These are phyloP conservation scores for Parasteatoda lunata DNA, from an alignment of 2,888 invertebrate genomes.

Conservation along the genomic window DNA sequence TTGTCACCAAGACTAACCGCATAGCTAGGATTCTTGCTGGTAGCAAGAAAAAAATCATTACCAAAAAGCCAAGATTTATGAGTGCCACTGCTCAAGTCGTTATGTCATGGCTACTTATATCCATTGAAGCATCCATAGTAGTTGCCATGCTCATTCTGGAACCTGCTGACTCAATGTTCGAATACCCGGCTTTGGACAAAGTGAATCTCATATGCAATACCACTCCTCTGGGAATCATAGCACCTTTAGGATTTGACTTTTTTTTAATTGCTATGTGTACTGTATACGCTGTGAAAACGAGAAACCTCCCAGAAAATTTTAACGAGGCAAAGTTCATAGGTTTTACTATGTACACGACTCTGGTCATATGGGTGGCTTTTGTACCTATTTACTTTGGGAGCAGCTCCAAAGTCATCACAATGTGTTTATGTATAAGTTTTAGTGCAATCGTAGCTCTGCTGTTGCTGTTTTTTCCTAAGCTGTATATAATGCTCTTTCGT, in stretches of 20 bases:
- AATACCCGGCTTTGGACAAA: conserved; percentile 76
- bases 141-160: conserved; percentile 79
- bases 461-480: conserved; percentile 84
- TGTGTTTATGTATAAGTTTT: conserved; percentile 83
- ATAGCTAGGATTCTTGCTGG: conserved; percentile 97
- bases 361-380: conserved; percentile 98
- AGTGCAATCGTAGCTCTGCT: conserved; percentile 83
- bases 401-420: conserved; percentile 76
- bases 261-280: conserved; percentile 87
- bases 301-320: conserved; percentile 98
- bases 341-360: conserved; percentile 99
- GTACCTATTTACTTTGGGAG: conserved; percentile 97
- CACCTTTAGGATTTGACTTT: conserved; percentile 85
- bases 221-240: conserved; percentile 80
- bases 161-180: conserved; percentile 78
- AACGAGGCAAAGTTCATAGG: conserved; percentile 87
- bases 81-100: conserved; percentile 90
- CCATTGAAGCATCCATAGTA: conserved; percentile 87
- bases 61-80: conserved; percentile 91
- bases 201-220: conserved; percentile 81
- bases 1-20: conserved; percentile 96
- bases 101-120: conserved; percentile 89
- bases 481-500: conserved; percentile 83
- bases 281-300: conserved; percentile 93
- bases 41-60: conserved; percentile 93